phyloP scores from a whole-genome alignment of 1,140 invertebrate species.

The Drosophila mauritiana region DNA sequence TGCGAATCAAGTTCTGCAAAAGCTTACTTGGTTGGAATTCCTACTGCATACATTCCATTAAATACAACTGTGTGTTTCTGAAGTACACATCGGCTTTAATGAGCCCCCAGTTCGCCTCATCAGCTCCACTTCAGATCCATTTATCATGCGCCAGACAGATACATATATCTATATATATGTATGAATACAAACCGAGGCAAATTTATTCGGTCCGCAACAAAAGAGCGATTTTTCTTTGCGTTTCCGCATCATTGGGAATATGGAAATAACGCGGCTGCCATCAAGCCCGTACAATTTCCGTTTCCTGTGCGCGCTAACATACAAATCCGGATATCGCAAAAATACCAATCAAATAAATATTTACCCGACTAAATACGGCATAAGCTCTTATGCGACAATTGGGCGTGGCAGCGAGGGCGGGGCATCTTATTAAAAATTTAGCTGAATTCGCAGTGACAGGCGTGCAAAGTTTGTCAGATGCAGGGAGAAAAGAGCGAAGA shows the following conservation, averaged over 20 bases:
- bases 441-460: conserved; percentile 72
- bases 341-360: conserved; percentile 82
- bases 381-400: conserved; percentile 48
- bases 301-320: conserved; percentile 56
- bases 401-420: conserved; percentile 53
- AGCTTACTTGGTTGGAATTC: neutral
- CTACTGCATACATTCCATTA: no score
- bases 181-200: conserved; percentile 12
- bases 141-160: conserved; percentile 27
- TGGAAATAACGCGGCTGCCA: conserved; percentile 45
- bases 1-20: no score
- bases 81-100: conserved; percentile 24
- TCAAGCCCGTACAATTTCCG: conserved; percentile 72
- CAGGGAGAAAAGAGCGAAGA: conserved; percentile 21
- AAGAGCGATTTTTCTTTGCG: conserved; percentile 49
- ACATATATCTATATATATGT: neutral
- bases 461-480: conserved; percentile 57
- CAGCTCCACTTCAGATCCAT: conserved; percentile 23
- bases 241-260: conserved; percentile 45
- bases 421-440: conserved; percentile 74
- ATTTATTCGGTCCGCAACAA: conserved; percentile 28
- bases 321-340: conserved; percentile 45
- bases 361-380: conserved; percentile 75
- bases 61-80: neutral
- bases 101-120: conserved; percentile 22